Evolutionary conservation across 2,888 invertebrate genomes (phyloP), one percentile per base, ranked within the genome.

Genomic region (Glaucopsyche alexis): DNA sequence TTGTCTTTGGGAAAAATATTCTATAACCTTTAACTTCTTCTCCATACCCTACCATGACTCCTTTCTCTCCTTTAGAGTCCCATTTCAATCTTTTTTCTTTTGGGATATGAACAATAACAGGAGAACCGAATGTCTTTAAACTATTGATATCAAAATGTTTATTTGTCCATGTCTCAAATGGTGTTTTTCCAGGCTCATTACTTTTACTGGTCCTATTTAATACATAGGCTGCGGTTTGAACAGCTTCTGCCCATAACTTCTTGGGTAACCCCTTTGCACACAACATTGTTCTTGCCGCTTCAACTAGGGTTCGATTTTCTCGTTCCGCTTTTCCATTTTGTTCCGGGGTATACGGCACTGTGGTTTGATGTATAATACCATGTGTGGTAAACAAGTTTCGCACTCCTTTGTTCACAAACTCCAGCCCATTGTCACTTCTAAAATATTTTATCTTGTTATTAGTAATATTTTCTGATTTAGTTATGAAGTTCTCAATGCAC

Each of bases 271-370:
- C 49, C 7, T 38, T 71, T 14, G 71, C 74, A 40, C 13, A 19
- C 13, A 75, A 16, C 74, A 74, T 74, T 67, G 75, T 75, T 50
- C 83, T 74, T 52, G 80, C 81, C n/a, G 81, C 77, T 76, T 83
- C 83, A n/a, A 76, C 71, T 16, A 76, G 45, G 14, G 73, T 73
- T 73, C 82, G 8, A 38, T 73, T 76, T 74, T 85, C 81, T 11
- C 83, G 76, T 72, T 85, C 84, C 0, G 82, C 81, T 72, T 77
- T 75, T 5, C 84, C 84, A 77, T 87, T 88, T 76, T 86, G 84
- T 76, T 85, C 80, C 7, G 45, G 66, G 14, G 66, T 45, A n/a
- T n/a, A n/a, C n/a, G n/a, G n/a, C n/a, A n/a, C n/a, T n/a, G n/a
- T n/a, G n/a, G n/a, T n/a, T n/a, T n/a, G 42, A 66, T 45, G 66